Evolutionary conservation across 2,888 invertebrate genomes (phyloP), one percentile per base, ranked within the genome.

Genomic region (Endotricha flammealis): DNA sequence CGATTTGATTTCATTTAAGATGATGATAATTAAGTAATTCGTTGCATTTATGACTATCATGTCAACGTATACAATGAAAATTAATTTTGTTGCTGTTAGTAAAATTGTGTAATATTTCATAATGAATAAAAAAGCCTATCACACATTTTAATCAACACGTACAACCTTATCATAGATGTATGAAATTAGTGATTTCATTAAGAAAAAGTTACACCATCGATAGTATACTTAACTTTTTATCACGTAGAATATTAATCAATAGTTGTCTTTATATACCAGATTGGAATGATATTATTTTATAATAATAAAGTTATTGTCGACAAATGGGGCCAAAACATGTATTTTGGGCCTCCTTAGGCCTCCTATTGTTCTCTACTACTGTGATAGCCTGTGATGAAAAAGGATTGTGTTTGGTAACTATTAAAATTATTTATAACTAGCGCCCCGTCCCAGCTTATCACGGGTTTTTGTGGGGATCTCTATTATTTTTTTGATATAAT

Each of bases 341-440:
- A 2, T 58, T 81, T 60, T 83, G 78, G 82, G 72, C 77, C 66
- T 77, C 74, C 59, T 53, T 85, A 28, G 64, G 64, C 8, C 22
- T 82, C 2, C 7, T 80, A 0, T 29, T 82, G 8, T 29, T 82
- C 2, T 54, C 72, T 0, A 54, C 71, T 0, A 53, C 51, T 1
- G 63, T 68, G 1, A 43, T 46, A 7, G 73, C 77, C 12, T 85
- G 85, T 41, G 57, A 60, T 22, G 85, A 80, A 4, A 85, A 80
- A 42, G 72, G 64, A 33, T 36, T 81, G 8, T 80, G 81, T 51
- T 59, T 83, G 79, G 85, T 85, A 69, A 25, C 25, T 33, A 5
- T 20, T 20, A 20, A 8, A 4, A 4, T 20, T 20, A 20, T 20
- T n/a, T n/a, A n/a, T n/a, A n/a, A n/a, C n/a, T n/a, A n/a, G n/a